Evolutionary conservation across 2,797 vertebrate species (phyloP).

Genomic region (Yasuhikotakia modesta): DNA sequence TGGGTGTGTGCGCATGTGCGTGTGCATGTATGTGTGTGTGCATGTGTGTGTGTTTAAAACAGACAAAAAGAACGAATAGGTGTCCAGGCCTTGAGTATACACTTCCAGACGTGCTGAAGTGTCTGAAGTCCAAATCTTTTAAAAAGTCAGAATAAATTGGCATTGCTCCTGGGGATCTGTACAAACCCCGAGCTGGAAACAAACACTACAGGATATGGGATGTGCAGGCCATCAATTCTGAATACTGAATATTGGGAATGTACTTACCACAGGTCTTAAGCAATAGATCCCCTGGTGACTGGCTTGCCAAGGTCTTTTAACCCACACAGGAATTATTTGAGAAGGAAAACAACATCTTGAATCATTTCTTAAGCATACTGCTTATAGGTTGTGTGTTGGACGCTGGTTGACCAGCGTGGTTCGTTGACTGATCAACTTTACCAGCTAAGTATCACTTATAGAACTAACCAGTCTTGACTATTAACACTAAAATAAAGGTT

Average conservation of each 20-base stretch:
- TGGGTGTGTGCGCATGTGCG: no score
- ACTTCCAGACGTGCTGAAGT: slow-evolving; percentile 49
- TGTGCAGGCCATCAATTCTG: slow-evolving; percentile 53
- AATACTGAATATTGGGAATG: slow-evolving; percentile 47
- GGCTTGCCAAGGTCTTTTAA: slow-evolving; percentile 35
- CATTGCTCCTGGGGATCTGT: slow-evolving; percentile 54
- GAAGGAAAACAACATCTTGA: neutral
- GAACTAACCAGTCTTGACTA: no score
- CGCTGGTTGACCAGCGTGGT: no score
- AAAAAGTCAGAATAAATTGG: slow-evolving; percentile 58
- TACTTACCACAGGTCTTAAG: slow-evolving; percentile 42
- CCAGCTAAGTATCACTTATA: no score
- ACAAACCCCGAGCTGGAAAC: slow-evolving; percentile 54
- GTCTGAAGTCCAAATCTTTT: slow-evolving; percentile 58
- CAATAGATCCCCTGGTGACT: slow-evolving; percentile 41
- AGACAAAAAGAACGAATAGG: slow-evolving; percentile 16
- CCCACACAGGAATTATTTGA: slow-evolving; percentile 13
- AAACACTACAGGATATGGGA: slow-evolving; percentile 47
- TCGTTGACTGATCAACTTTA: neutral
- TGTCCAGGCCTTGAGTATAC: slow-evolving; percentile 51
- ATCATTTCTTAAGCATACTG: neutral
- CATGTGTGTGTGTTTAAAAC: slow-evolving; percentile 17
- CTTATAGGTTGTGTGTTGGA: neutral
- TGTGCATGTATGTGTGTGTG: no score
- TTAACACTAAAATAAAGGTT: no score